A percentile compares a stretch with the other conserved stretches of the same genome.
phyloP scores from a whole-genome alignment of 1,140 invertebrate genomes.

The Manduca sexta region DNA sequence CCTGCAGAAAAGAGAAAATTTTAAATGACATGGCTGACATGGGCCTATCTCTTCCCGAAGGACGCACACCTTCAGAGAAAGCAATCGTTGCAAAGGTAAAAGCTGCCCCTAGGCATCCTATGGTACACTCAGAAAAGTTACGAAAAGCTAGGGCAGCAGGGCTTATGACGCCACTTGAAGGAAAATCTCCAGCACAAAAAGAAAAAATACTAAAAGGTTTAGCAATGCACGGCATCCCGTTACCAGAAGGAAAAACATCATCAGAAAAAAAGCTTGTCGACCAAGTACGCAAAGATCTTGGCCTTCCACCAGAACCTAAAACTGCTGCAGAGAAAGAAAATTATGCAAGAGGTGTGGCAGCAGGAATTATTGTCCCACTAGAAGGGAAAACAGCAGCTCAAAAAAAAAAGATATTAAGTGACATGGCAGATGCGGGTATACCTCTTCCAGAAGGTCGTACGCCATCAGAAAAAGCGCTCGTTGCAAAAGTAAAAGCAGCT shows the following conservation, averaged over 20 bases:
- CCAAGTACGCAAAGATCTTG: constrained; percentile 22
- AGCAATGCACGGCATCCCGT: constrained; percentile 20
- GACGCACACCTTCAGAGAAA: constrained; percentile 26
- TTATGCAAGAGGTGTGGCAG: constrained; percentile 15
- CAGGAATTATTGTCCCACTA: constrained; percentile 3
- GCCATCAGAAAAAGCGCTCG: constrained; percentile 22
- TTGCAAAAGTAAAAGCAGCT: constrained; percentile 8
- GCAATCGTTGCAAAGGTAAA: constrained; percentile 24
- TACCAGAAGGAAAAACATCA: constrained; percentile 25
- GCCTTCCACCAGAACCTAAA: constrained; percentile 23
- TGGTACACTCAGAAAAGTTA: constrained; percentile 16
- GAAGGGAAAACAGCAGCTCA: constrained; percentile 16
- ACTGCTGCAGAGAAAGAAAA: constrained; percentile 12
- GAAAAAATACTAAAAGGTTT: constrained; percentile 30
- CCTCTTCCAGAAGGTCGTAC: constrained; percentile 31
- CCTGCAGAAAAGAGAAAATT: constrained; percentile 28
- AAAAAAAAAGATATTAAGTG: constrained; percentile 34
- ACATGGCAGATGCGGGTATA: constrained; percentile 21
- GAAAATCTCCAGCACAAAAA: constrained; percentile 24
- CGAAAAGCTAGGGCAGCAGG: constrained; percentile 7
- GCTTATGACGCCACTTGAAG: constrained; percentile 23
- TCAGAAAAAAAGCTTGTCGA: constrained; percentile 25
- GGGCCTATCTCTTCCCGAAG: constrained; percentile 26
- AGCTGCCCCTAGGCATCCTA: not conserved
- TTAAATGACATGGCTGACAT: constrained; percentile 14